Evolutionary conservation across 2,797 vertebrate genomes (phyloP).

Genomic region (Pachyuromys duprasi): DNA sequence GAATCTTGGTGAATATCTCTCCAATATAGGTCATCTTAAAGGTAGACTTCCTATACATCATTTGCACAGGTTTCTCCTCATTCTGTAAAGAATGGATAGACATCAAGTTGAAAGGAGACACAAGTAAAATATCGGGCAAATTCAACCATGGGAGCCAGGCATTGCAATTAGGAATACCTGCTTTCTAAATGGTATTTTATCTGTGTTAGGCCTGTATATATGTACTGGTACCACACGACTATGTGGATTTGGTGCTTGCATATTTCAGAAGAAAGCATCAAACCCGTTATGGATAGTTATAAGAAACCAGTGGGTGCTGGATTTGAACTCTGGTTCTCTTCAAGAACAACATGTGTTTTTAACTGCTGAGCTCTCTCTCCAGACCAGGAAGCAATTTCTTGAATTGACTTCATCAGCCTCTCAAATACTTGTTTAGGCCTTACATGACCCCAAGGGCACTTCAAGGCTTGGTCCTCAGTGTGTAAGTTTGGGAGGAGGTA

Average conservation of each 20-base stretch:
- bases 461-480: neutral
- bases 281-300: neutral
- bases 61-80: constrained; percentile 58
- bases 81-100: constrained; percentile 26
- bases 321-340: neutral
- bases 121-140: rapidly evolving
- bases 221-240: neutral
- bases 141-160: rapidly evolving
- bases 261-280: neutral
- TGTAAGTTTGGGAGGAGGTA: neutral
- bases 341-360: neutral
- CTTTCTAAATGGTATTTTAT: neutral
- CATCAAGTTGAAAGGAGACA: neutral
- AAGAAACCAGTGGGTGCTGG: neutral
- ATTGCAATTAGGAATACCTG: too few species aligned
- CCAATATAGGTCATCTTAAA: constrained; percentile 51
- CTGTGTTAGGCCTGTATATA: neutral
- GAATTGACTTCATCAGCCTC: neutral
- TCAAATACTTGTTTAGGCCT: neutral
- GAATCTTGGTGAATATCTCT: constrained; percentile 62
- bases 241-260: neutral
- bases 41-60: constrained; percentile 61
- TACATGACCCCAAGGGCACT: neutral
- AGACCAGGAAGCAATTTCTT: neutral
- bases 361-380: neutral